A percentile compares a stretch with the other conserved stretches of the same genome.
phyloP scores from a whole-genome alignment of 2,888 invertebrate genomes.

The Phoronis australis region DNA sequence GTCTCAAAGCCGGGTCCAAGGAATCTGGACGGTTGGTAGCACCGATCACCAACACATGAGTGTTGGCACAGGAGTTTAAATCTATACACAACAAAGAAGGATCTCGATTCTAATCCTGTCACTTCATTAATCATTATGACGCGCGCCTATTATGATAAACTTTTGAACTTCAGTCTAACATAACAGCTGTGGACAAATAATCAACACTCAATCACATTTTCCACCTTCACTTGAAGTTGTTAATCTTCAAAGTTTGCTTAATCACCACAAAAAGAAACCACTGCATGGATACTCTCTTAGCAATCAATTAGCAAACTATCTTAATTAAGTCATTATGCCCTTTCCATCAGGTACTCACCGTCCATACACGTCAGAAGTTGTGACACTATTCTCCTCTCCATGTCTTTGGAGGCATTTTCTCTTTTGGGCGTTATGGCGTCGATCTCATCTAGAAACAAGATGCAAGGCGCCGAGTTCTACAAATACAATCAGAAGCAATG shows the following conservation, averaged over 20 bases:
- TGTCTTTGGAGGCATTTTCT: constrained; percentile 84
- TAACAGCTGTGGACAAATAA: no score
- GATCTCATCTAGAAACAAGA: constrained; percentile 93
- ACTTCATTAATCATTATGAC: no score
- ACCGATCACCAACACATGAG: constrained; percentile 74
- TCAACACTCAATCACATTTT: no score
- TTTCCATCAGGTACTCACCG: constrained; percentile 55
- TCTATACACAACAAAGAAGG: no score
- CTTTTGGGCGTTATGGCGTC: constrained; percentile 91
- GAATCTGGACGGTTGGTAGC: constrained; percentile 91
- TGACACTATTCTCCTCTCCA: constrained; percentile 92
- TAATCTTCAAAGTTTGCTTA: no score
- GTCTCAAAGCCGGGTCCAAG: constrained; percentile 83
- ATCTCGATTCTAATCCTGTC: no score
- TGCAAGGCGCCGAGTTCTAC: constrained; percentile 45
- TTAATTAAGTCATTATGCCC: background rate
- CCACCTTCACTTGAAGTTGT: no score
- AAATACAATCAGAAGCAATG: background rate
- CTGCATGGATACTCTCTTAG: no score
- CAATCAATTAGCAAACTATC: background rate
- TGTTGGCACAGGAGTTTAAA: constrained; percentile 24
- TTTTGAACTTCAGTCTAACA: no score
- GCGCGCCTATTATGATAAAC: no score
- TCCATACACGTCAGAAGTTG: constrained; percentile 87
- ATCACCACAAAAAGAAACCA: no score